These are phyloP conservation scores for Neolamprologus kungweensis DNA, from an alignment of 2,113 vertebrate genomes.

Conservation along the genomic window DNA sequence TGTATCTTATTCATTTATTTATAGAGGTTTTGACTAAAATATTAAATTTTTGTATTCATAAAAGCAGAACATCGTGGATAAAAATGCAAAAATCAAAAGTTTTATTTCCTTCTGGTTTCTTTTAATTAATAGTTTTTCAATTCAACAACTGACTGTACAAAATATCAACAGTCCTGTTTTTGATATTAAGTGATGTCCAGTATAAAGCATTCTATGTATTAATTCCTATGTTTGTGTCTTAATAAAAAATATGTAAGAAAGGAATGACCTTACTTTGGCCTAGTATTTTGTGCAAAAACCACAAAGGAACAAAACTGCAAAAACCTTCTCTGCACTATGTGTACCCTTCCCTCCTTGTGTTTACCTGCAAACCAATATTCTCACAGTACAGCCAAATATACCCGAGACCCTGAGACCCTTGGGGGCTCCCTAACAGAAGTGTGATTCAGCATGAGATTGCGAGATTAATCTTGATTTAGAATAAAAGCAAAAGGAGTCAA, in stretches of 20 bases:
- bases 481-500: constrained; percentile 30
- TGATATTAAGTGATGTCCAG: not conserved
- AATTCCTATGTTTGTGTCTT: not conserved
- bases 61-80: not conserved
- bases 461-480: constrained; percentile 42
- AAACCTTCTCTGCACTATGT: not conserved
- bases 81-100: not conserved
- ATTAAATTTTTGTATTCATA: not conserved
- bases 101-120: not conserved
- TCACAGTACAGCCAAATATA: not conserved
- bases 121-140: not conserved
- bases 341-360: not conserved
- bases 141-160: not conserved
- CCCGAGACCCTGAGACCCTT: not conserved
- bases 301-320: not conserved
- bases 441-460: constrained; percentile 7
- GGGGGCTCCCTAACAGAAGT: not conserved
- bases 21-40: not conserved
- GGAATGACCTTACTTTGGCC: not conserved
- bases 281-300: not conserved
- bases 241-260: not conserved
- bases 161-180: not conserved
- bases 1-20: not conserved
- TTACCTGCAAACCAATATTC: not conserved
- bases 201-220: not conserved